A percentile compares a stretch with the other conserved stretches of the same genome.
phyloP scores from a whole-genome alignment of 2,113 vertebrate species.

The Ochotona curzoniae region DNA sequence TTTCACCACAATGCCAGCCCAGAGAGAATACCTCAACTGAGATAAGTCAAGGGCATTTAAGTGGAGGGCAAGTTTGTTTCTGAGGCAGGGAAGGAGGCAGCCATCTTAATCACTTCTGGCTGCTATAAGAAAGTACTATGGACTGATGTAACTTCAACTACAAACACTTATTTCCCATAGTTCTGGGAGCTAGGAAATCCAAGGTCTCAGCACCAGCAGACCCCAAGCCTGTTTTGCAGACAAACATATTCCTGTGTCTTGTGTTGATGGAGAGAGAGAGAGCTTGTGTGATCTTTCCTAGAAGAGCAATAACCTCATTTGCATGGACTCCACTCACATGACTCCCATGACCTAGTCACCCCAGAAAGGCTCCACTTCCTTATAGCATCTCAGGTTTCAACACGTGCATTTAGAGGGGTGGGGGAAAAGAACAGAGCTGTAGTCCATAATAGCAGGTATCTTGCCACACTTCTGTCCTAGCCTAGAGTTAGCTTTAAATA shows the following conservation, averaged over 20 bases:
- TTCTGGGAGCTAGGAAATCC: too few relatives aligned
- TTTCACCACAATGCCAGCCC: too few relatives aligned
- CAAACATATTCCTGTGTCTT: not conserved
- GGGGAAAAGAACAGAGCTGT: not conserved
- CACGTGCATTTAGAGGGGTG: not conserved
- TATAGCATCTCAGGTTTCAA: not conserved
- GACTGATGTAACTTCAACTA: too few relatives aligned
- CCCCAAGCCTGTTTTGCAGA: not conserved
- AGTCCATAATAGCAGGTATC: not conserved
- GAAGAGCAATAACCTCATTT: not conserved
- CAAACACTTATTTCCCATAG: too few relatives aligned
- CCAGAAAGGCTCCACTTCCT: not conserved
- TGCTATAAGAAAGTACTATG: too few relatives aligned
- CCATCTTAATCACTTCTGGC: too few relatives aligned
- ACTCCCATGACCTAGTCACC: not conserved
- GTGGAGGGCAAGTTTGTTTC: too few relatives aligned
- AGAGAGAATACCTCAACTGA: too few relatives aligned
- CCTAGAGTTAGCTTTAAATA: not conserved
- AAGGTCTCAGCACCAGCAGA: too few relatives aligned
- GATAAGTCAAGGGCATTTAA: too few relatives aligned
- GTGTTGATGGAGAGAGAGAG: not conserved
- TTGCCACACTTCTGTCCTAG: not conserved
- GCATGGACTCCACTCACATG: not conserved
- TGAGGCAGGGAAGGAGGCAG: too few relatives aligned
- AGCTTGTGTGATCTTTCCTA: not conserved